A percentile compares a stretch with the other conserved stretches of the same genome.
These are phyloP conservation scores for Ardeotis arabs DNA, from an alignment of 2,113 vertebrate species.

Conservation along the genomic window DNA sequence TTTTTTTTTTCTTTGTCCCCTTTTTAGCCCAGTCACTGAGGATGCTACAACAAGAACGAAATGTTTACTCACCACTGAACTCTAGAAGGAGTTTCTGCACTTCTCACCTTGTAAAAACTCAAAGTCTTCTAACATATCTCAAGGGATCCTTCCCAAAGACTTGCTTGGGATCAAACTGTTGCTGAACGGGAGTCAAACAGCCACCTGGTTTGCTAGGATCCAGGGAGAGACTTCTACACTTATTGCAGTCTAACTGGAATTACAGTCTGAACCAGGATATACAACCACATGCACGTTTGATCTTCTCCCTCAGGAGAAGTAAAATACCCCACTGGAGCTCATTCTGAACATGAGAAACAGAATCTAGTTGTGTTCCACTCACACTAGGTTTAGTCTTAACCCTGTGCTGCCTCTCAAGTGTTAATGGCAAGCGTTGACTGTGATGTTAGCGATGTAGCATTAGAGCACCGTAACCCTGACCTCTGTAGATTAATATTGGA, in stretches of 20 bases:
- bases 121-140: neutral
- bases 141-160: neutral
- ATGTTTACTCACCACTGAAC: constrained; percentile 94
- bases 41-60: constrained; percentile 74
- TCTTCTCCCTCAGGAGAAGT: neutral
- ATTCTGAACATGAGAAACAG: neutral
- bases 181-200: neutral
- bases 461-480: neutral
- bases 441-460: neutral
- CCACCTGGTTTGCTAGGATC: neutral
- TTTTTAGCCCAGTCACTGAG: constrained; percentile 58
- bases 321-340: neutral
- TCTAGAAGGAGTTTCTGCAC: constrained; percentile 73
- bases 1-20: neutral
- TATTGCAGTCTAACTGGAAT: constrained; percentile 36
- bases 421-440: neutral
- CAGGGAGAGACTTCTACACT: constrained; percentile 2
- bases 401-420: neutral
- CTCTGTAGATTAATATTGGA: neutral
- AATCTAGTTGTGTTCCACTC: neutral
- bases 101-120: neutral
- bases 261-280: neutral
- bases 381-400: neutral
- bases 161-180: neutral
- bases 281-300: neutral